Evolutionary conservation across 2,113 vertebrate species (phyloP).

Genomic region (Fregata magnificens): DNA sequence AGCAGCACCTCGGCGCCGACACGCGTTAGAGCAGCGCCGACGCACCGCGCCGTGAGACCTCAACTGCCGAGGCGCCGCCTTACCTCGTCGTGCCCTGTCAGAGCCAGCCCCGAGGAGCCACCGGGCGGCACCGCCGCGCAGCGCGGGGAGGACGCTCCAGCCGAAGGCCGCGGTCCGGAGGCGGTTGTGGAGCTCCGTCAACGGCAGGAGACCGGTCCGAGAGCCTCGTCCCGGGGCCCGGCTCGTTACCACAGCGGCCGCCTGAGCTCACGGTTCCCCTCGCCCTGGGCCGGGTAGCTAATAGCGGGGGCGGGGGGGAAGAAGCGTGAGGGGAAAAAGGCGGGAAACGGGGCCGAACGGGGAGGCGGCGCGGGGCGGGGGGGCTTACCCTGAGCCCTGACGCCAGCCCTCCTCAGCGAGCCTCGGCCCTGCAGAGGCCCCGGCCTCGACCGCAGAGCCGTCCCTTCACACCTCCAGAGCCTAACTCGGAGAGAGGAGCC

Average conservation of each 20-base stretch:
- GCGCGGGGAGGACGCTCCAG: fast-evolving
- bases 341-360: fast-evolving
- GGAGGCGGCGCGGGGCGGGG: too few species aligned
- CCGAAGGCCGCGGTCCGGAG: fast-evolving
- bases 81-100: neutral
- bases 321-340: neutral
- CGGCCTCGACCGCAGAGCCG: fast-evolving
- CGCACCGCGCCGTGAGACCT: fast-evolving
- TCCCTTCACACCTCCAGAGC: neutral
- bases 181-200: fast-evolving
- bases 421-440: fast-evolving
- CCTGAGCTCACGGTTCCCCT: neutral
- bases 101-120: neutral
- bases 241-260: fast-evolving
- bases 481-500: fast-evolving
- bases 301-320: fast-evolving
- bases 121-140: neutral
- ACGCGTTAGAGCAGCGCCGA: neutral
- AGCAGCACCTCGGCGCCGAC: neutral
- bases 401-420: neutral
- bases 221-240: fast-evolving
- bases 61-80: neutral
- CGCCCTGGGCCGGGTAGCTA: fast-evolving
- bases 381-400: fast-evolving
- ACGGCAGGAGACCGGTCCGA: fast-evolving